Conservation (phyloP, 2,888 invertebrate species). For the Thereva unica region DNA sequence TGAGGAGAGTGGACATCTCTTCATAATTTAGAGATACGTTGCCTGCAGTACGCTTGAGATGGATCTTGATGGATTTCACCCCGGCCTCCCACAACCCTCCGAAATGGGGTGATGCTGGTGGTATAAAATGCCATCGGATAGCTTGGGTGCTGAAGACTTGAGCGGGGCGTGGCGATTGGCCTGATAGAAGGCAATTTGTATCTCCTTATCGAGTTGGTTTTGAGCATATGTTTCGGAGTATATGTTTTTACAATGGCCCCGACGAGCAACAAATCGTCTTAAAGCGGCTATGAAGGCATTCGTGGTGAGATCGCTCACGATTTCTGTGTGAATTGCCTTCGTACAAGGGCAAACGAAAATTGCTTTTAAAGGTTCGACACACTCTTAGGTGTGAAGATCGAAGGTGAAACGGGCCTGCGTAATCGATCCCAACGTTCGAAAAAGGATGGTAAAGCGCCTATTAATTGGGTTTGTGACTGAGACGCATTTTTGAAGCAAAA, state of each 20-base stretch:
- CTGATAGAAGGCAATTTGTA: too few relatives aligned
- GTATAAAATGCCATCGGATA: too few relatives aligned
- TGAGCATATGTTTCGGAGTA: too few relatives aligned
- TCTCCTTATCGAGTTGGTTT: too few relatives aligned
- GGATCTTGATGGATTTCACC: too few relatives aligned
- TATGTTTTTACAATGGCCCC: background rate
- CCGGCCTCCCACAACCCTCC: too few relatives aligned
- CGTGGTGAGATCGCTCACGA: slow-evolving; percentile 2
- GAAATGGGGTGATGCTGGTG: too few relatives aligned
- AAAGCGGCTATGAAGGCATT: background rate
- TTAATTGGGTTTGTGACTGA: background rate
- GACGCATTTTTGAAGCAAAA: background rate
- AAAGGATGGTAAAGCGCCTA: slow-evolving; percentile 11
- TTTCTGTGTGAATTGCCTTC: slow-evolving; percentile 12
- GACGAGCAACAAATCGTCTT: background rate
- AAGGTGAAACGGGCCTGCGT: slow-evolving; percentile 9
- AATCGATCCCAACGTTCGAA: slow-evolving; percentile 4
- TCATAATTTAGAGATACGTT: too few relatives aligned
- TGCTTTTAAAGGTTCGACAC: slow-evolving; percentile 6
- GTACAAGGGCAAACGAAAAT: slow-evolving; percentile 12
- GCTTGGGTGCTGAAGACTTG: too few relatives aligned
- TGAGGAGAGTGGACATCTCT: too few relatives aligned
- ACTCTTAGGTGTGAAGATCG: background rate
- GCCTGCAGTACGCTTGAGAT: too few relatives aligned
- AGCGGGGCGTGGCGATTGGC: too few relatives aligned